Evolutionary conservation across 2,797 vertebrate species (phyloP).

Genomic region (Echiichthys vipera): DNA sequence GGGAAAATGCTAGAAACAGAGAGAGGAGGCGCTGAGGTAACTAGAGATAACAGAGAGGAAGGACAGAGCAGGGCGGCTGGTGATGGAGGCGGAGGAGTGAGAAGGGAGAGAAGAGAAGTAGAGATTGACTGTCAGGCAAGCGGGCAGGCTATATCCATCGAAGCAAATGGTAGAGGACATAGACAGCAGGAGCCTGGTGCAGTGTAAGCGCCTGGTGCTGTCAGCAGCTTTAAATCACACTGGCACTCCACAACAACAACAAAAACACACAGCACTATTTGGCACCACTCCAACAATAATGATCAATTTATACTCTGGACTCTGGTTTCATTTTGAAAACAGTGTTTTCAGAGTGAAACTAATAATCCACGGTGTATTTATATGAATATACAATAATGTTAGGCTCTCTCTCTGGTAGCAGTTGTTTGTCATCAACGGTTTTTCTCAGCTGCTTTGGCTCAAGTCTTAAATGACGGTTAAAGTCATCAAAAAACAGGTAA

Average conservation of each 20-base stretch:
- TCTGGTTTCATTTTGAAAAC: slow-evolving; percentile 80
- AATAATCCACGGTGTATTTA: slow-evolving; percentile 11
- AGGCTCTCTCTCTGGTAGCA: too few species aligned
- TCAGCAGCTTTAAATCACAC: slow-evolving; percentile 94
- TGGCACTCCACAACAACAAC: slow-evolving; percentile 87
- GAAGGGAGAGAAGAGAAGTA: slow-evolving; percentile 26
- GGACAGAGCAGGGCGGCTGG: slow-evolving; percentile 3
- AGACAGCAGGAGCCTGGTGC: slow-evolving; percentile 83
- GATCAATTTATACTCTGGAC: slow-evolving; percentile 75
- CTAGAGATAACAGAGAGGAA: slow-evolving; percentile 10
- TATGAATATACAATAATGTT: too few species aligned
- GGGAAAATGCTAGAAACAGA: slow-evolving; percentile 4
- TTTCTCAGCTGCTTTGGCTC: too few species aligned
- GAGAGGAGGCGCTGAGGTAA: slow-evolving; percentile 7
- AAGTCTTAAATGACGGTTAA: too few species aligned
- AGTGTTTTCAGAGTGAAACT: slow-evolving; percentile 40
- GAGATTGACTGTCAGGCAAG: slow-evolving; percentile 65
- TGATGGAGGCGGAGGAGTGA: slow-evolving; percentile 13
- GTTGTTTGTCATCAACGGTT: too few species aligned
- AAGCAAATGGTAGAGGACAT: slow-evolving; percentile 89
- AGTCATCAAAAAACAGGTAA: too few species aligned
- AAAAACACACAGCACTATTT: slow-evolving; percentile 83
- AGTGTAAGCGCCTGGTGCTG: slow-evolving; percentile 89
- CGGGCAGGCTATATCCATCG: slow-evolving; percentile 87
- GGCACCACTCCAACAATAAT: slow-evolving; percentile 78